These are phyloP conservation scores for Nipponacmea schrenckii DNA, from an alignment of 2,888 invertebrate species.

Conservation along the genomic window DNA sequence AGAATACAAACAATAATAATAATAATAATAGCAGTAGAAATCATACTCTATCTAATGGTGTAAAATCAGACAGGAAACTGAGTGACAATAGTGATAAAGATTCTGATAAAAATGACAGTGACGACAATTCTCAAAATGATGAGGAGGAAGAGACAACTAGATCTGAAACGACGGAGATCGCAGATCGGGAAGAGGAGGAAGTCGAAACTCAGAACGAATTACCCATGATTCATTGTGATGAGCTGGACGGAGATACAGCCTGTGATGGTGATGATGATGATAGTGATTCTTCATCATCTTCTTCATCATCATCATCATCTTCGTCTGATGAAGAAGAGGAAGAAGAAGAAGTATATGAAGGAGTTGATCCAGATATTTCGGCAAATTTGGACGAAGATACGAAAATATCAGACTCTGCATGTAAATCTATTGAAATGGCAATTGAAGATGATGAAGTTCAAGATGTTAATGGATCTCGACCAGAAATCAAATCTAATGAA, in stretches of 20 bases:
- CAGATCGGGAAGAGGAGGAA: constrained; percentile 11
- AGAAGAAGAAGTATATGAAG: constrained; percentile 34
- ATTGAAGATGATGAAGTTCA: constrained; percentile 30
- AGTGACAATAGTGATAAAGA: background rate
- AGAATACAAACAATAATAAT: constrained; percentile 5
- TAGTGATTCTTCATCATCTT: constrained; percentile 12
- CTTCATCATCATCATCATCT: constrained; percentile 12
- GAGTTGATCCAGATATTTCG: constrained; percentile 25
- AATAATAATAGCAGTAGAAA: background rate
- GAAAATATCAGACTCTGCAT: background rate
- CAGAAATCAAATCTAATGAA: background rate
- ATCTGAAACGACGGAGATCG: constrained; percentile 9
- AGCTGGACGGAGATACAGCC: constrained; percentile 13
- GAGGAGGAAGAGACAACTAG: constrained; percentile 17
- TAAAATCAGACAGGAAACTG: background rate
- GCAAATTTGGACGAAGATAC: background rate
- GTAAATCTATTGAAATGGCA: constrained; percentile 17
- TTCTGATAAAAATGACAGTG: constrained; percentile 10
- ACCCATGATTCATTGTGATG: background rate
- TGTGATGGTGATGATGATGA: constrained; percentile 26
- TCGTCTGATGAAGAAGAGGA: constrained; percentile 31
- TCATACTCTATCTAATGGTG: background rate
- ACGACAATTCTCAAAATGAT: constrained; percentile 18
- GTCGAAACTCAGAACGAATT: constrained; percentile 21
- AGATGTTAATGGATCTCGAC: constrained; percentile 18